phyloP scores from a whole-genome alignment of 2,797 vertebrate genomes.

The Malurus leucopterus region DNA sequence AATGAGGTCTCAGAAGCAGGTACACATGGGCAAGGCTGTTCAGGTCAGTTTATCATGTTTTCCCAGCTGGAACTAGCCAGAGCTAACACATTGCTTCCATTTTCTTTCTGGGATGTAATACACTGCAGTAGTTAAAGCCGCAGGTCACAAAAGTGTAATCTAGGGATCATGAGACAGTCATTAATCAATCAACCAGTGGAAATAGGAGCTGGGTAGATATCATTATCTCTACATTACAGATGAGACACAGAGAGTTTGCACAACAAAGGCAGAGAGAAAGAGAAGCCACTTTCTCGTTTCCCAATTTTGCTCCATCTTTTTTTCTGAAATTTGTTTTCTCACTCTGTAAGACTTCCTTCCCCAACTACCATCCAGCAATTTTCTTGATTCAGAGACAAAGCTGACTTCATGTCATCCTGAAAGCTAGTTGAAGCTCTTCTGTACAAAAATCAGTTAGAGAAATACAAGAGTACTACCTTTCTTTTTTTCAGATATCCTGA shows the following conservation, averaged over 20 bases:
- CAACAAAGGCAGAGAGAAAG: neutral
- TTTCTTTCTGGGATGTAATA: conserved; percentile 9
- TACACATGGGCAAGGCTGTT: neutral
- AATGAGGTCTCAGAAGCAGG: conserved; percentile 1
- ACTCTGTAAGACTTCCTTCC: neutral
- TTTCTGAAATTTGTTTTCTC: neutral
- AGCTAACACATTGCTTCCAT: conserved; percentile 8
- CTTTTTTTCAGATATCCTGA: neutral
- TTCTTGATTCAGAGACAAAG: neutral
- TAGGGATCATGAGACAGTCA: conserved; percentile 11
- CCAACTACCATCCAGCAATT: neutral
- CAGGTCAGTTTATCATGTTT: conserved; percentile 24
- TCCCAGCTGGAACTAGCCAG: conserved; percentile 27
- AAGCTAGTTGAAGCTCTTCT: neutral
- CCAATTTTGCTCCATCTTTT: neutral
- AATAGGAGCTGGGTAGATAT: neutral
- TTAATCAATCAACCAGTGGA: conserved; percentile 42
- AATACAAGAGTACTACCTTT: neutral
- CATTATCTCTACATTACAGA: conserved; percentile 22
- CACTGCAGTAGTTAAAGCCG: neutral
- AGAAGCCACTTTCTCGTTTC: neutral
- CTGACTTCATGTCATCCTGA: neutral
- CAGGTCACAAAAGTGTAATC: conserved; percentile 19
- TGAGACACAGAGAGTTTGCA: neutral
- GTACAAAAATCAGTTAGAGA: neutral